A percentile compares a stretch with the other conserved stretches of the same genome.
Evolutionary conservation across 2,888 invertebrate genomes (phyloP).

Genomic region (Phalangium opilio): DNA sequence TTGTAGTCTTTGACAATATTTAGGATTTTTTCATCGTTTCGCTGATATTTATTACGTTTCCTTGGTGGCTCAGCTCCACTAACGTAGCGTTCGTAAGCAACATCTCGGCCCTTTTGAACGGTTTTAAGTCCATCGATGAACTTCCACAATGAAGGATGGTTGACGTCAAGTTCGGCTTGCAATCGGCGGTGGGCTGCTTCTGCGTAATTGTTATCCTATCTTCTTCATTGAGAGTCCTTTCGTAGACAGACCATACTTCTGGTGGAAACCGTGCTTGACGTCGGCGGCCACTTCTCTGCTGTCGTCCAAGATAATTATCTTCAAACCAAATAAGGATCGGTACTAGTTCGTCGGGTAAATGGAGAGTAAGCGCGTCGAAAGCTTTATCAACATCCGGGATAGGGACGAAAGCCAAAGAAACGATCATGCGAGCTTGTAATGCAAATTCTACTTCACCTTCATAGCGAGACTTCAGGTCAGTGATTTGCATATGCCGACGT

Average conservation of each 20-base stretch:
- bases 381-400: background rate
- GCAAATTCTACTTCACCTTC: slow-evolving; percentile 1
- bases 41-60: too few relatives aligned
- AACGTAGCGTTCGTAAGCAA: background rate
- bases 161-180: slow-evolving; percentile 5
- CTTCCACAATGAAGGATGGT: slow-evolving; percentile 7
- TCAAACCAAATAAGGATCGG: slow-evolving; percentile 9
- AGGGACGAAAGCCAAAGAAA: too few relatives aligned
- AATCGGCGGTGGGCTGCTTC: slow-evolving; percentile 9
- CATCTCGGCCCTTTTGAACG: slow-evolving; percentile 6
- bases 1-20: too few relatives aligned
- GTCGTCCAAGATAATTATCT: slow-evolving; percentile 7
- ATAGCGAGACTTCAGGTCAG: slow-evolving; percentile 3
- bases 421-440: slow-evolving; percentile 5
- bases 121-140: slow-evolving; percentile 6
- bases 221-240: slow-evolving; percentile 1
- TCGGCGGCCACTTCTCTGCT: background rate
- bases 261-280: background rate
- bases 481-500: background rate
- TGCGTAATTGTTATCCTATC: slow-evolving; percentile 7
- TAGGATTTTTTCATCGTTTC: too few relatives aligned
- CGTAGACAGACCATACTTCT: slow-evolving; percentile 5
- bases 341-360: background rate
- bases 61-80: too few relatives aligned
- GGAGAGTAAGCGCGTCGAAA: background rate